A percentile compares a stretch with the other conserved stretches of the same genome.
phyloP scores from a whole-genome alignment of 2,888 invertebrate species.

The Prenolepis imparis region DNA sequence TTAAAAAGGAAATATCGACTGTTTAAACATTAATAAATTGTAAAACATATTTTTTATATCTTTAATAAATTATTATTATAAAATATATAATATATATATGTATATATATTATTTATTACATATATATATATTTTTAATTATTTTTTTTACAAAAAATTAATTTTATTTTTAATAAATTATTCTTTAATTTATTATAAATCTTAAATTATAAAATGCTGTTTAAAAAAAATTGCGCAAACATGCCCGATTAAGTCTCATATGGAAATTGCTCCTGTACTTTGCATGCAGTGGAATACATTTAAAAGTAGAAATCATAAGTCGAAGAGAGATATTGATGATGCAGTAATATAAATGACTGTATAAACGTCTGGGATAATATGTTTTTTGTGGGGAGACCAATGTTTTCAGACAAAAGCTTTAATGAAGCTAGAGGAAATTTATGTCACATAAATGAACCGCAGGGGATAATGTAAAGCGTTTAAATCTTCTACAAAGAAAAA shows the following conservation, averaged over 20 bases:
- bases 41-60: background rate
- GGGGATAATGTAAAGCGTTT: background rate
- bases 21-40: constrained; percentile 10
- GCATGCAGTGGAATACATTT: background rate
- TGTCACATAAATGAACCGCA: background rate
- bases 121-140: no score
- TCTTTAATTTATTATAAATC: background rate
- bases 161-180: no score
- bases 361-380: background rate
- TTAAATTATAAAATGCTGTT: background rate
- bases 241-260: background rate
- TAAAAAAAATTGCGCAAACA: background rate
- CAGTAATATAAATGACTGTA: background rate
- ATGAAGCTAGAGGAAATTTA: constrained; percentile 6
- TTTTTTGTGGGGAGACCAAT: background rate
- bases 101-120: no score
- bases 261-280: background rate
- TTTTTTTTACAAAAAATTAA: no score
- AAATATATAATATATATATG: no score
- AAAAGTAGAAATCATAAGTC: constrained; percentile 7
- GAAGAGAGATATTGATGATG: background rate
- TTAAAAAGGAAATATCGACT: background rate
- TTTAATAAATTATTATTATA: no score
- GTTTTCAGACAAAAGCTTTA: background rate
- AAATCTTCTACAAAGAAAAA: background rate